phyloP scores from a whole-genome alignment of 2,797 vertebrate genomes.

The Calcarius lapponicus region DNA sequence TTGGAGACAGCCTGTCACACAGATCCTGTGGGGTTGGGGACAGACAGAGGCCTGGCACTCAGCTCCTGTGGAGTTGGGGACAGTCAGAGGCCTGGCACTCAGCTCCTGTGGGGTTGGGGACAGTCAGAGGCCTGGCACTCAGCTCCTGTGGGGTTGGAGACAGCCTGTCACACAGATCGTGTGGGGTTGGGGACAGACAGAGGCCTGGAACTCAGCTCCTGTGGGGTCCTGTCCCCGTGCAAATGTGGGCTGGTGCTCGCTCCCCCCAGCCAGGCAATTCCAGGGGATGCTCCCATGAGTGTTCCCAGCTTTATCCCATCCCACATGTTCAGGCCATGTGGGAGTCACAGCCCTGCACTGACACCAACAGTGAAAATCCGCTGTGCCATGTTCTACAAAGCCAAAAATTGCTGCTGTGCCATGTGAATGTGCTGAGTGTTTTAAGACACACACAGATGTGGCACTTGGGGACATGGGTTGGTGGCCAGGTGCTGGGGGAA shows the following conservation, averaged over 20 bases:
- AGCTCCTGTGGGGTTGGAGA: no score
- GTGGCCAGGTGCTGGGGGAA: background rate
- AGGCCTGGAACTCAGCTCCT: fast-evolving
- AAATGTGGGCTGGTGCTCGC: background rate
- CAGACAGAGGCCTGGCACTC: no score
- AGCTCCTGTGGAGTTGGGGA: no score
- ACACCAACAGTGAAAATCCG: background rate
- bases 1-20: no score
- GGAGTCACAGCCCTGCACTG: fast-evolving
- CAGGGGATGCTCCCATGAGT: background rate
- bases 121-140: no score
- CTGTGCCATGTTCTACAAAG: fast-evolving
- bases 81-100: no score
- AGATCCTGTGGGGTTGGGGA: no score
- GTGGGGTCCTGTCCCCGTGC: background rate
- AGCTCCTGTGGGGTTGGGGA: no score
- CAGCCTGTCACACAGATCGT: no score
- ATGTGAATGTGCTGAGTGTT: fast-evolving
- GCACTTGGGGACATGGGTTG: fast-evolving
- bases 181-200: background rate
- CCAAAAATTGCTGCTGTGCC: background rate
- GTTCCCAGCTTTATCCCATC: fast-evolving
- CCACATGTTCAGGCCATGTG: fast-evolving
- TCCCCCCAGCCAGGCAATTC: background rate
- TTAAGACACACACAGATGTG: background rate